Evolutionary conservation across 2,888 invertebrate species (phyloP).

Genomic region (Nemoura dubitans): DNA sequence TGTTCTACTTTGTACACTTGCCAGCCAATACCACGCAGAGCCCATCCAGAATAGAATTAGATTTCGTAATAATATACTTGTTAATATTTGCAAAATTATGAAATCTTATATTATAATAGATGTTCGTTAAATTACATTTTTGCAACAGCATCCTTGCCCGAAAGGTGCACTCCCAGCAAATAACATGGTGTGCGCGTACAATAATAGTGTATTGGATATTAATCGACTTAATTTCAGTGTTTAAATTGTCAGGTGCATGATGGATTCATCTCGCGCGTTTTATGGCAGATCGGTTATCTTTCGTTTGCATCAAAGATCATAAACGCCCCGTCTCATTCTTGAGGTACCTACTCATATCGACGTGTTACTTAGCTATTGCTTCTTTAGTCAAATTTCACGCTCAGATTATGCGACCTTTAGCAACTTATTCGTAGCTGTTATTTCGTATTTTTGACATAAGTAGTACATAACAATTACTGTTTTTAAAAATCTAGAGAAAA

Average conservation of each 20-base stretch:
- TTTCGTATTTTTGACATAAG: too few relatives aligned
- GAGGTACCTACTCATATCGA: neutral
- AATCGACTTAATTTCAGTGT: neutral
- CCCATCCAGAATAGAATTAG: neutral
- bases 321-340: too few relatives aligned
- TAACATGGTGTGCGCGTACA: neutral
- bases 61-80: neutral
- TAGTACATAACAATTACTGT: too few relatives aligned
- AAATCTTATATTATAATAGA: neutral
- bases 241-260: conserved; percentile 3
- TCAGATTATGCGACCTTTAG: neutral
- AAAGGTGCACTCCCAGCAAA: neutral
- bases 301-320: too few relatives aligned
- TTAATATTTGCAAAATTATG: conserved; percentile 7
- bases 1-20: neutral
- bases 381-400: neutral
- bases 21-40: neutral
- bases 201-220: neutral
- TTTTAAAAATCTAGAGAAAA: too few relatives aligned
- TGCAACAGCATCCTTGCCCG: neutral
- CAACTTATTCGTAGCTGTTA: too few relatives aligned
- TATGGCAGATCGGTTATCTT: neutral
- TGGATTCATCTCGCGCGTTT: neutral
- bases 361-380: neutral
- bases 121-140: neutral